phyloP scores from a whole-genome alignment of 2,113 vertebrate species.

The Brachionichthys hirsutus region DNA sequence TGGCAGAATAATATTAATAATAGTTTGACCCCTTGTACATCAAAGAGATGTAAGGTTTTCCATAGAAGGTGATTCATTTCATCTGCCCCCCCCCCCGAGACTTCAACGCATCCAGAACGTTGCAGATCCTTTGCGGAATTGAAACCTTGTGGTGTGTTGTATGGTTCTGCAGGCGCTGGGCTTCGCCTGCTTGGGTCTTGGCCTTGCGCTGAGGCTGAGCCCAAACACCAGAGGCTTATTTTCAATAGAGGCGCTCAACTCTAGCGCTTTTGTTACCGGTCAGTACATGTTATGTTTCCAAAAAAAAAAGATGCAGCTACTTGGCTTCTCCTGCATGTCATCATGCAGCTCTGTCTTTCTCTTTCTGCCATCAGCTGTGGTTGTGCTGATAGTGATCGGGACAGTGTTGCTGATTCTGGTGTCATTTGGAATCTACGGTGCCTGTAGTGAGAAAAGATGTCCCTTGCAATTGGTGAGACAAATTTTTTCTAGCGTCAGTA shows the following conservation, averaged over 20 bases:
- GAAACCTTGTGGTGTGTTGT: background rate
- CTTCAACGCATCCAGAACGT: no score
- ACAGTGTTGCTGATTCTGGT: conserved; percentile 59
- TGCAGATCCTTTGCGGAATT: background rate
- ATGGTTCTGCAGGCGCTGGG: conserved; percentile 51
- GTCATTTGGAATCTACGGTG: conserved; percentile 59
- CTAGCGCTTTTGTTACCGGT: conserved; percentile 59
- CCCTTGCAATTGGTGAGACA: conserved; percentile 62
- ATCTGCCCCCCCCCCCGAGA: no score
- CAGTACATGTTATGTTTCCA: conserved; percentile 1
- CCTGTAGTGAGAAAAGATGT: conserved; percentile 58
- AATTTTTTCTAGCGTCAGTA: background rate
- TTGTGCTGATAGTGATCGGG: conserved; percentile 56
- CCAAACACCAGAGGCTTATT: conserved; percentile 46
- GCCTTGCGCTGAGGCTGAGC: conserved; percentile 65
- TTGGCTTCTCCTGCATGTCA: background rate
- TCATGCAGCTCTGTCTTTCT: no score
- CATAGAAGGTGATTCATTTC: no score
- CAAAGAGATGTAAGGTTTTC: no score
- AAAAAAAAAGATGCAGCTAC: background rate
- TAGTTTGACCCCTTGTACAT: no score
- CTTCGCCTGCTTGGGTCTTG: conserved; percentile 44
- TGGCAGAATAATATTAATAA: no score
- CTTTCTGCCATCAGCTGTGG: conserved; percentile 46
- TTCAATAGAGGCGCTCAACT: conserved; percentile 20